A percentile compares a stretch with the other conserved stretches of the same genome.
These are phyloP conservation scores for Tetheella fluctuosa DNA, from an alignment of 2,888 invertebrate species.

Conservation along the genomic window DNA sequence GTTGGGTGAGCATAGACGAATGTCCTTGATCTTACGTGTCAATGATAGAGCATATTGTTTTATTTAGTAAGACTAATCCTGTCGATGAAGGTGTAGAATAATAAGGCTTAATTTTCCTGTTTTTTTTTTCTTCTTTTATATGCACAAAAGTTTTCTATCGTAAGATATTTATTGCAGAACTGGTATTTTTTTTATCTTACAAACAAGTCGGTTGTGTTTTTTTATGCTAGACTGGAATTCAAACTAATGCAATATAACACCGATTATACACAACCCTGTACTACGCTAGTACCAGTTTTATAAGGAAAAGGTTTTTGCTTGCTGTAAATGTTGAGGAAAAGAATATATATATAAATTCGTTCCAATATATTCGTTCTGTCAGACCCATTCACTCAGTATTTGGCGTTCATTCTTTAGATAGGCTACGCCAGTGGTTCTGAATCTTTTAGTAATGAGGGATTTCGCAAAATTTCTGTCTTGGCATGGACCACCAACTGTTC, in stretches of 20 bases:
- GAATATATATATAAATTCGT: too few relatives aligned
- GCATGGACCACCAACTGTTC: too few relatives aligned
- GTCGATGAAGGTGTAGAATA: neutral
- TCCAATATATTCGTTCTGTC: too few relatives aligned
- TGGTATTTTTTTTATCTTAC: neutral
- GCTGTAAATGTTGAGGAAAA: too few relatives aligned
- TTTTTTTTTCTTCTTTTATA: neutral
- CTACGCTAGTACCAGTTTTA: neutral
- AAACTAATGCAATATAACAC: neutral
- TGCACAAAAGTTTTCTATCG: neutral
- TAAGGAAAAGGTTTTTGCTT: neutral
- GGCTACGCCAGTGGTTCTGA: too few relatives aligned
- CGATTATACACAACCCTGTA: neutral
- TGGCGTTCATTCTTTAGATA: too few relatives aligned
- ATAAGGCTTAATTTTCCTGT: neutral
- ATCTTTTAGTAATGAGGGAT: too few relatives aligned
- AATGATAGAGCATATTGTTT: slow-evolving; percentile 22
- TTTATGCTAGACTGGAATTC: neutral
- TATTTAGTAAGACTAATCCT: slow-evolving; percentile 18
- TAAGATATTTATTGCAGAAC: too few relatives aligned
- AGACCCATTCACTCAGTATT: too few relatives aligned
- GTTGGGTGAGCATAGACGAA: slow-evolving; percentile 25
- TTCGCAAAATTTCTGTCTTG: too few relatives aligned
- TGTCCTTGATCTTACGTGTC: slow-evolving; percentile 39
- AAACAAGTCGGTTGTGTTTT: neutral